Evolutionary conservation across 2,113 vertebrate genomes (phyloP).

Genomic region (Rhagologus leucostigma): DNA sequence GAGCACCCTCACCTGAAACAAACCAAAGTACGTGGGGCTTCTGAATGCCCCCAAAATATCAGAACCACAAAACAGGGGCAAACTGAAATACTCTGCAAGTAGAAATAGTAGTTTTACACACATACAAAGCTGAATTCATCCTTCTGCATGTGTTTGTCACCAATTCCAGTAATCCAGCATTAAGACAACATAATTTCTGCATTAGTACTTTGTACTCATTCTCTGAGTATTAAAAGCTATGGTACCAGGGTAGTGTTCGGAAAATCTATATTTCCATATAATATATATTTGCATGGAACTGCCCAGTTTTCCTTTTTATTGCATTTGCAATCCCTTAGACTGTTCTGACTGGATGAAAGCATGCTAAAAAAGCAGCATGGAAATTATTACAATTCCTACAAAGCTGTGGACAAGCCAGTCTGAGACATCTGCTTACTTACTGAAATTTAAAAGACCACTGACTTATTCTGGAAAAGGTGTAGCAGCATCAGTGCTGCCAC

Average conservation of each 20-base stretch:
- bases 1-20: not conserved
- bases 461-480: not conserved
- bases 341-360: not conserved
- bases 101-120: not conserved
- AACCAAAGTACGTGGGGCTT: not conserved
- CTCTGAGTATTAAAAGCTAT: not conserved
- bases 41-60: not conserved
- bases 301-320: not conserved
- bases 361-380: not conserved
- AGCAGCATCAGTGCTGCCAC: not conserved
- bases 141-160: not conserved
- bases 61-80: not conserved
- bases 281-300: not conserved
- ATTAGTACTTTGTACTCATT: not conserved
- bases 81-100: not conserved
- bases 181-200: not conserved
- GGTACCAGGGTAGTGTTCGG: not conserved
- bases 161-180: not conserved
- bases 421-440: not conserved
- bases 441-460: not conserved
- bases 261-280: not conserved
- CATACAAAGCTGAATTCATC: not conserved
- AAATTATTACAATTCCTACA: not conserved
- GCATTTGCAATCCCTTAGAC: not conserved
- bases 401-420: not conserved